Evolutionary conservation across 2,888 invertebrate genomes (phyloP), one percentile per base, ranked within the genome.

Genomic region (Congeria kusceri): DNA sequence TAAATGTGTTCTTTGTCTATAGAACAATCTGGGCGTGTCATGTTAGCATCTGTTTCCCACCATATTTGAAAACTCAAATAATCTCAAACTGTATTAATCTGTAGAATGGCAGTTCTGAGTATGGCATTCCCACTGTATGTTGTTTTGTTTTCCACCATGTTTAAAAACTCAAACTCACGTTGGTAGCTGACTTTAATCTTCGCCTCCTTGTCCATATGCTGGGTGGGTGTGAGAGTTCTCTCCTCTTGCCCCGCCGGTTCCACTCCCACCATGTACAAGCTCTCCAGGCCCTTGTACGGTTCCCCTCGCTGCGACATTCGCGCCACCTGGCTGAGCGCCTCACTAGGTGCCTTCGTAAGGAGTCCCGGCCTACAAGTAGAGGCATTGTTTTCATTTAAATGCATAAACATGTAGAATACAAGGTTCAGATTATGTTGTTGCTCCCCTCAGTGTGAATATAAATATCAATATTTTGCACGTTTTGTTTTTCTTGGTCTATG

Each of bases 191-290:
- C 86, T 89, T 89, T 91, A 28, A 88, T 72, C 63, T 83, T 84
- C 15, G 82, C 79, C 15, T 83, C 84, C 63, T 76, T 83, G 44
- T 75, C 74, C 62, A 80, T 79, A 44, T 79, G 74, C 64, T 80
- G 79, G 32, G 87, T 76, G 11, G 88, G 86, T 20, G 87, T 87
- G n/a, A 88, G 77, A 18, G 87, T 86, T 78, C 87, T 83, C 64
- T 86, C 87, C 25, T 79, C 79, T 28, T 70, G 61, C 11, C 67
- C 62, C 15, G 72, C 65, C 0, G 84, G 81, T 47, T 89, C 79
- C 1, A 91, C 91, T 13, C 91, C 91, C 1, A 85, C 86, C 80
- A 90, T 86, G 78, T 92, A 90, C 80, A 92, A 91, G 27, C 86
- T 87, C 27, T 88, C 86, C 57, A 91, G 64, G 0, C 85, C 86